Conservation (phyloP, 2,113 vertebrate species). For the Oncorhynchus tshawytscha region DNA sequence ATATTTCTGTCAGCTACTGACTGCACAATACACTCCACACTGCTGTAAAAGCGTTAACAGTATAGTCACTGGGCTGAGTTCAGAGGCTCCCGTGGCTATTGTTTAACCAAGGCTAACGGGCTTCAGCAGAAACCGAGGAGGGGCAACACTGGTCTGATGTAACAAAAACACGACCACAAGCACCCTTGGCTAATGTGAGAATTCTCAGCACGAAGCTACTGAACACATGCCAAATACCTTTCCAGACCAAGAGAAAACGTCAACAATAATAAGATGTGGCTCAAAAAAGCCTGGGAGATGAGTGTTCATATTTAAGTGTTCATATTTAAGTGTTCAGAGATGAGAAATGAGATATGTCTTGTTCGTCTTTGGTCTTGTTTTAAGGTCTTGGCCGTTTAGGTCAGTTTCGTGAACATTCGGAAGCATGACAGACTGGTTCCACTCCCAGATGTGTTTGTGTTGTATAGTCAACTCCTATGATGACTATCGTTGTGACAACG, state of each 20-base stretch:
- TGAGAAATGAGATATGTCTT: neutral
- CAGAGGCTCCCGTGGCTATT: conserved; percentile 13
- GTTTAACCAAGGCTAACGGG: neutral
- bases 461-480: too few relatives aligned
- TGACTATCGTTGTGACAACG: too few relatives aligned
- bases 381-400: too few relatives aligned
- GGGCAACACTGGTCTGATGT: too few relatives aligned
- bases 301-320: neutral
- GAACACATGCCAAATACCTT: neutral
- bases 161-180: conserved; percentile 7
- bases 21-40: neutral
- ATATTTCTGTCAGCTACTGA: too few relatives aligned
- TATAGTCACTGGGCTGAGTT: conserved; percentile 9
- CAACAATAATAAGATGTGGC: conserved; percentile 5
- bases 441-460: too few relatives aligned
- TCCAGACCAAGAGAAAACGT: conserved; percentile 7
- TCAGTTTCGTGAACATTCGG: too few relatives aligned
- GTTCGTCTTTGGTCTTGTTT: too few relatives aligned
- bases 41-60: neutral
- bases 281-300: conserved; percentile 6
- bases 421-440: too few relatives aligned
- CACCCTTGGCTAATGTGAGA: conserved; percentile 3
- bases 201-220: neutral
- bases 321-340: neutral
- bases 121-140: too few relatives aligned